phyloP scores from a whole-genome alignment of 2,113 vertebrate genomes.

The Meriones unguiculatus region DNA sequence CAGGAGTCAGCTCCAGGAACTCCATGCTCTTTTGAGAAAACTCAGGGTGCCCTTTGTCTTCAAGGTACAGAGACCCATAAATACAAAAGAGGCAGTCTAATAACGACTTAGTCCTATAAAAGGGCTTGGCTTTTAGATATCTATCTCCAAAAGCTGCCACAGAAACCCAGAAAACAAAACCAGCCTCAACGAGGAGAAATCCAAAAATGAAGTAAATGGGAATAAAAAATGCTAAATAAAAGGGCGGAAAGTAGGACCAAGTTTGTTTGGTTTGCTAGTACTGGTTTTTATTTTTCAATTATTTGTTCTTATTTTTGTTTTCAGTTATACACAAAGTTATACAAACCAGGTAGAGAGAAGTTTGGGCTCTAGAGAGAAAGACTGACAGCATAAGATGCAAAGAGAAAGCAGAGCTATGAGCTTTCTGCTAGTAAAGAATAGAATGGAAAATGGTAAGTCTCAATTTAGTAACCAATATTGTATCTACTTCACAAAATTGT shows the following conservation, averaged over 20 bases:
- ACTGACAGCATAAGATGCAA: background rate
- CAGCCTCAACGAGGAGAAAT: slow-evolving; percentile 39
- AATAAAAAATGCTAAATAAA: slow-evolving; percentile 38
- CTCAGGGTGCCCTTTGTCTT: slow-evolving; percentile 59
- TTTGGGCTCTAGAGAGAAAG: background rate
- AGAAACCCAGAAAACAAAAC: slow-evolving; percentile 41
- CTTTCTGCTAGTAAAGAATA: background rate
- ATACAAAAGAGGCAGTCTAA: background rate
- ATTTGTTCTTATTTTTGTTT: slow-evolving; percentile 27
- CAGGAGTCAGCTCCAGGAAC: slow-evolving; percentile 16
- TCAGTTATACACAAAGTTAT: background rate
- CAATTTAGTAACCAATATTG: background rate
- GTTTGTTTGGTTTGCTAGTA: background rate
- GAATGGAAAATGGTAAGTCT: background rate
- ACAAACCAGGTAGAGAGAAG: background rate
- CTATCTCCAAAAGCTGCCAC: slow-evolving; percentile 46
- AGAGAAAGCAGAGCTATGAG: slow-evolving; percentile 41
- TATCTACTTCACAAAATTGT: slow-evolving; percentile 20
- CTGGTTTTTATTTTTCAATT: background rate
- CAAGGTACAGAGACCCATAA: slow-evolving; percentile 57
- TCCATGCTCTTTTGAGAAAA: slow-evolving; percentile 38
- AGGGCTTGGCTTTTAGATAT: slow-evolving; percentile 45
- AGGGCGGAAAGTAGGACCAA: background rate
- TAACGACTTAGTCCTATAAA: slow-evolving; percentile 6
- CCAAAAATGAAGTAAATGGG: slow-evolving; percentile 38